Conservation (phyloP, 2,888 invertebrate genomes). For the Stenotaenia linearis region DNA sequence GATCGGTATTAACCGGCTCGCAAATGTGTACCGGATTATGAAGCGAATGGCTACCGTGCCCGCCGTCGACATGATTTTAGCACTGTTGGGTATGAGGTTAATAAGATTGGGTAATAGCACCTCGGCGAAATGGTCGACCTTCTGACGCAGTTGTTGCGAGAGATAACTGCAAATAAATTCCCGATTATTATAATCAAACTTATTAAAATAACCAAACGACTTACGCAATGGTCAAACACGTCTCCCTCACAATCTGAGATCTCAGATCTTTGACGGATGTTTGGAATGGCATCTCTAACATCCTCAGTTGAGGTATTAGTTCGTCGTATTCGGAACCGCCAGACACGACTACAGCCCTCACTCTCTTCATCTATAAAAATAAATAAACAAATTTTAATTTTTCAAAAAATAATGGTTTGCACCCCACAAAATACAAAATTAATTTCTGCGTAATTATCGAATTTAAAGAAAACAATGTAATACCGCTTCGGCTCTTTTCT, state of each 20-base stretch:
- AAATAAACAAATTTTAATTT: too few species aligned
- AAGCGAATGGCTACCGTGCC: conserved; percentile 80
- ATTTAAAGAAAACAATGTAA: too few species aligned
- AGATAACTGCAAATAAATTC: conserved; percentile 55
- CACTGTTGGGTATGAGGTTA: conserved; percentile 87
- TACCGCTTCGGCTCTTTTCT: conserved; percentile 85
- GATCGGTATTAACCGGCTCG: conserved; percentile 71
- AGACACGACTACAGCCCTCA: conserved; percentile 74
- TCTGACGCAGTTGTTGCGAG: conserved; percentile 73
- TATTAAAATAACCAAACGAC: conserved; percentile 36
- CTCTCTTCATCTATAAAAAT: conserved; percentile 71
- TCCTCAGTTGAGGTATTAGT: conserved; percentile 69
- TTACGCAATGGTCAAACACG: conserved; percentile 86
- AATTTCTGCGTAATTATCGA: too few species aligned
- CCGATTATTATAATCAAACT: not conserved
- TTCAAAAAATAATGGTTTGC: too few species aligned
- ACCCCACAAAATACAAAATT: too few species aligned
- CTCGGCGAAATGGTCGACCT: conserved; percentile 80
- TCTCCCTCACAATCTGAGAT: conserved; percentile 92
- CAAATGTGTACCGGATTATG: conserved; percentile 77
- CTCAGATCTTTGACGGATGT: conserved; percentile 78
- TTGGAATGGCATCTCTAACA: conserved; percentile 72
- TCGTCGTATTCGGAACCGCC: conserved; percentile 69
- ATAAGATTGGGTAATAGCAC: conserved; percentile 75
- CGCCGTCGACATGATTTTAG: conserved; percentile 87